Base-by-base conservation (phyloP, 2,888 invertebrate genomes). In the Tanytarsus gracilentus region DNA sequence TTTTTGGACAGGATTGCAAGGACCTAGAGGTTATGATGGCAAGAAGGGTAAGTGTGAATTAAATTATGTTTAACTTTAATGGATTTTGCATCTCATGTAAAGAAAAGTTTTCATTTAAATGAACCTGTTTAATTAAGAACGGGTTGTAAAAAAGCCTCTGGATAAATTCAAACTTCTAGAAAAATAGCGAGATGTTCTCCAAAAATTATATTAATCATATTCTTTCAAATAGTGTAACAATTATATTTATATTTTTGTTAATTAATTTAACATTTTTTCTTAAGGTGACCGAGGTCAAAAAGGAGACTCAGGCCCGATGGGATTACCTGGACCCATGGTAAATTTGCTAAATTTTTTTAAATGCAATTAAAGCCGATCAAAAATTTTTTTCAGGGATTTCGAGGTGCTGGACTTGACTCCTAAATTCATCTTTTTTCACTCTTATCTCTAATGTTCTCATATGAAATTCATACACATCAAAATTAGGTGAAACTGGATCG, bases 241-340 rank as follows among this genome's bases (percentile, higher is more conserved):
- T 27, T 33, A 44, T 59, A 14, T 39, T 48, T 61, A 50, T 33
- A 9, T 51, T 16, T 61, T 50, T 52, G 23, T 36, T 53, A 26
- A 33, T 59, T 23, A 30, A 58, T 48, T 61, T 53, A 33, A 59
- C 59, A 51, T 63, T 64, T 53, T 53, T 67, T 52, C 50, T 61
- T 72, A n/a, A 72, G 71, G 72, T 64, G 73, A 73, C 36, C 73
- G 71, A 65, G 73, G 71, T 53, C 66, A 67, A 62, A 74, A 73
- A 64, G 74, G 74, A 44, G 73, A 74, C 67, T 84, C 86, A 62
- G 96, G 96, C 66, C 94, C 94, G 61, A 95, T 95, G 92, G 96
- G 95, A 69, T 77, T 96, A 69, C 95, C 95, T 72, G 94, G 94
- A 81, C n/a, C n/a, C n/a, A n/a, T n/a, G n/a, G n/a, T n/a, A 30